These are phyloP conservation scores for Xylocopa sonorina DNA, from an alignment of 1,140 invertebrate species.

Conservation along the genomic window DNA sequence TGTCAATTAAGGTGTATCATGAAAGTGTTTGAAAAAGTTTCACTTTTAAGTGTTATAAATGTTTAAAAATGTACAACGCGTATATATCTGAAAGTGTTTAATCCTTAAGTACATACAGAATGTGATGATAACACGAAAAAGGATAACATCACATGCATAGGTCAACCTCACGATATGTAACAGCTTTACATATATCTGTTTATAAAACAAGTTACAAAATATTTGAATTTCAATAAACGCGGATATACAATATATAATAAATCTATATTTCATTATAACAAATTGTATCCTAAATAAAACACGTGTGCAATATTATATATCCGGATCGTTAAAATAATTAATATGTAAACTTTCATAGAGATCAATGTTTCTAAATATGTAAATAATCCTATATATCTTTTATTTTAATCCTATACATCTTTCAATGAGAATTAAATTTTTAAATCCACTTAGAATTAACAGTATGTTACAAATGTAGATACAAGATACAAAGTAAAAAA, in stretches of 20 bases:
- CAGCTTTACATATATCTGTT: constrained; percentile 34
- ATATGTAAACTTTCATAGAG: not conserved
- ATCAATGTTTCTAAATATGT: not conserved
- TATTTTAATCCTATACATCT: no score
- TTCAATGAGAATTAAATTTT: constrained; percentile 52
- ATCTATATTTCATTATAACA: not conserved
- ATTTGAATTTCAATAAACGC: constrained; percentile 29
- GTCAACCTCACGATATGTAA: constrained; percentile 10
- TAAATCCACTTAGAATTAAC: constrained; percentile 38
- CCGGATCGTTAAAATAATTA: constrained; percentile 1
- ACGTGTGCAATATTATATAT: not conserved
- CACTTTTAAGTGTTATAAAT: constrained; percentile 28
- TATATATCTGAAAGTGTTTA: not conserved
- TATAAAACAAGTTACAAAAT: constrained; percentile 28
- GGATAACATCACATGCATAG: constrained; percentile 2
- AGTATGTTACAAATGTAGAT: constrained; percentile 58
- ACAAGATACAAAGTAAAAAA: constrained; percentile 30
- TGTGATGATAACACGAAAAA: constrained; percentile 19
- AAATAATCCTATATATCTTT: not conserved
- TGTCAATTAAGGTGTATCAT: constrained; percentile 30
- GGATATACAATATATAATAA: constrained; percentile 8
- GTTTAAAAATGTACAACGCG: constrained; percentile 27
- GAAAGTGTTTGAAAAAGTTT: constrained; percentile 29
- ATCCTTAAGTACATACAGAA: constrained; percentile 37
- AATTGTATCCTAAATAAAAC: not conserved